These are phyloP conservation scores for Nerophis ophidion DNA, from an alignment of 2,113 vertebrate species.

Conservation along the genomic window DNA sequence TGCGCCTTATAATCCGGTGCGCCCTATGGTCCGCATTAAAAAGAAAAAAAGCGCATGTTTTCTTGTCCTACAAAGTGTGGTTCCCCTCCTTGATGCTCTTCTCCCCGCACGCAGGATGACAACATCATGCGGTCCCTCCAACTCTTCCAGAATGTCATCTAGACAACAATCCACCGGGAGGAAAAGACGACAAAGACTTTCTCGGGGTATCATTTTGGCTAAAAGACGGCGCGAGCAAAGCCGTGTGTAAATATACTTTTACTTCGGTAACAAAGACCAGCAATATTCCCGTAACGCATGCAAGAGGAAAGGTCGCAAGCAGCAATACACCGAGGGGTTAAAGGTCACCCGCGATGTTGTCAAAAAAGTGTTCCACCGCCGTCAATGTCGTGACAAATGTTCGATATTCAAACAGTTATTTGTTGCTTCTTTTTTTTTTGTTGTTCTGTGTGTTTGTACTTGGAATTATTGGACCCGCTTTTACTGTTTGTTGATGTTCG, in stretches of 20 bases:
- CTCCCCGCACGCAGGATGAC: constrained; percentile 77
- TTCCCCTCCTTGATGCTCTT: background rate
- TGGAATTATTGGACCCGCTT: constrained; percentile 14
- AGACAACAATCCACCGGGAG: constrained; percentile 34
- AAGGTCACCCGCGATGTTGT: background rate
- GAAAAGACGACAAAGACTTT: constrained; percentile 7
- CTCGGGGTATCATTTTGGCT: constrained; percentile 13
- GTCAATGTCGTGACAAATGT: constrained; percentile 42
- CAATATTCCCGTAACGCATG: constrained; percentile 46
- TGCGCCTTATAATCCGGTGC: no score
- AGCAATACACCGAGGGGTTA: constrained; percentile 6
- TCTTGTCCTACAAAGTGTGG: no score
- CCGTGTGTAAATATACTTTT: constrained; percentile 41
- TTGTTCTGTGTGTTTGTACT: constrained; percentile 32
- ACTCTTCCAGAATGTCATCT: constrained; percentile 97
- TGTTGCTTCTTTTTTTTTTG: constrained; percentile 27
- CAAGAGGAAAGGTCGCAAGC: constrained; percentile 15
- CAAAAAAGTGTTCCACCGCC: constrained; percentile 28
- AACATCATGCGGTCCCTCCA: constrained; percentile 97
- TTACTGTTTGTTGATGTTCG: background rate
- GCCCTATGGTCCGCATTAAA: no score
- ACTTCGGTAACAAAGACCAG: constrained; percentile 24
- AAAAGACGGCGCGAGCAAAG: constrained; percentile 17
- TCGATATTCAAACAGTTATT: constrained; percentile 43
- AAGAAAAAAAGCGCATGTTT: no score